Conservation (phyloP, 2,797 vertebrate genomes). For the Smutsia gigantea region DNA sequence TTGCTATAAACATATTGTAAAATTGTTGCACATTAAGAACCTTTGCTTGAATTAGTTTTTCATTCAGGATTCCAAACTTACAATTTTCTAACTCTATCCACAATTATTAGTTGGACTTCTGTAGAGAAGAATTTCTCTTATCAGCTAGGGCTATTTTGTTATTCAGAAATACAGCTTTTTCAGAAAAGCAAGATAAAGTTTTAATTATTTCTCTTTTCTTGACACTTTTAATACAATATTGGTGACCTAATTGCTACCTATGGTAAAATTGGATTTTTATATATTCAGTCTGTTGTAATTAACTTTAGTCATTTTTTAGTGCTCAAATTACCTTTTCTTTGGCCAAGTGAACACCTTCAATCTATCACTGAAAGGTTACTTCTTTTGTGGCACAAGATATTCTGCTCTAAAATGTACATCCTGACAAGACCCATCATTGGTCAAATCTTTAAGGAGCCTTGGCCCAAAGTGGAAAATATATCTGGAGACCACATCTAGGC, state of each 20-base stretch:
- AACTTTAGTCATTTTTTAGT: not conserved
- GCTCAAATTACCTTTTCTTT: not conserved
- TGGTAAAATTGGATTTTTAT: conserved; percentile 7
- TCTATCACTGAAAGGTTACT: not conserved
- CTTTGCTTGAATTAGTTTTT: not conserved
- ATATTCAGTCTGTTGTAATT: not conserved
- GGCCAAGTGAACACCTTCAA: not conserved
- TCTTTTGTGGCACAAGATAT: not conserved
- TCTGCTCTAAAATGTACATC: not conserved
- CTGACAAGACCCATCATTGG: not conserved
- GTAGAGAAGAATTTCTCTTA: not conserved
- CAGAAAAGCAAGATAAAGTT: conserved; percentile 41
- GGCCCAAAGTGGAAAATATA: not conserved
- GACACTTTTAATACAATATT: not conserved
- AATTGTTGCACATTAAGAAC: not conserved
- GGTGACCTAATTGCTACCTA: conserved; percentile 11
- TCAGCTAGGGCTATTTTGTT: not conserved
- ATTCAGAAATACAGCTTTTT: conserved; percentile 33
- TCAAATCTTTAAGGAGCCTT: not conserved
- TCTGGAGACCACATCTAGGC: not conserved
- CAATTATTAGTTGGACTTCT: not conserved
- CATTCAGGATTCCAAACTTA: not conserved
- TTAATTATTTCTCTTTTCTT: conserved; percentile 39
- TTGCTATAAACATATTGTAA: conserved; percentile 11
- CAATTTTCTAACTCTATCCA: not conserved